A percentile compares a stretch with the other conserved stretches of the same genome.
Conservation (phyloP, 2,888 invertebrate species). For the Sussaba pulchella region DNA sequence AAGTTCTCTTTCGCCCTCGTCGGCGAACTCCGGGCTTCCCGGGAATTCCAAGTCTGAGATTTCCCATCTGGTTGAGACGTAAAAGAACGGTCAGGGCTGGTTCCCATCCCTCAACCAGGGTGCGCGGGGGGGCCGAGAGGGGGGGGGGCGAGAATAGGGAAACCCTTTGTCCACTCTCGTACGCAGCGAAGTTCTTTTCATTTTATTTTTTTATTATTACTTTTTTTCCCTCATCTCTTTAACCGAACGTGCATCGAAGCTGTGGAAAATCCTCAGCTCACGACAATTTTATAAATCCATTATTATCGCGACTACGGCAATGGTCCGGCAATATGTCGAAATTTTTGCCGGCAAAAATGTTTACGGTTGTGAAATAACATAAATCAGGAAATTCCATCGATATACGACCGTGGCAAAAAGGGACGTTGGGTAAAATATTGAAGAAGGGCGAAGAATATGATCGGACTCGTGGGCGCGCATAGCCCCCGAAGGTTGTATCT, state of each 20-base stretch:
- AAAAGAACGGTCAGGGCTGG: conserved; percentile 34
- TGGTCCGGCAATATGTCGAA: conserved; percentile 1
- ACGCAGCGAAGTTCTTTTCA: neutral
- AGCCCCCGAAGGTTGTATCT: conserved; percentile 4
- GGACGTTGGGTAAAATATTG: neutral
- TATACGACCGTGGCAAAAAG: neutral
- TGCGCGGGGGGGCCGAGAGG: no score
- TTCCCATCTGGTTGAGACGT: conserved; percentile 57
- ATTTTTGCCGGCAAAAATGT: neutral
- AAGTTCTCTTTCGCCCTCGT: conserved; percentile 13
- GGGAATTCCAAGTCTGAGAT: conserved; percentile 59
- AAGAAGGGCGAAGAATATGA: conserved; percentile 10
- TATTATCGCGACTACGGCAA: neutral
- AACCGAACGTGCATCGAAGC: no score
- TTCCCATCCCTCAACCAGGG: conserved; percentile 22
- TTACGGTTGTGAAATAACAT: conserved; percentile 5
- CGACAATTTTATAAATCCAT: neutral
- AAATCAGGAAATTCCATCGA: neutral
- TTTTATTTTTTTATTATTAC: neutral
- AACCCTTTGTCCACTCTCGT: conserved; percentile 52
- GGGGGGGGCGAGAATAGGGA: conserved; percentile 15
- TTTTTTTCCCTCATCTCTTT: no score
- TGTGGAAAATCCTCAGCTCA: conserved; percentile 2
- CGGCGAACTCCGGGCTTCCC: conserved; percentile 34
- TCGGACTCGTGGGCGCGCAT: no score